Evolutionary conservation across 1,140 invertebrate species (phyloP).

Genomic region (Capitella teleta): DNA sequence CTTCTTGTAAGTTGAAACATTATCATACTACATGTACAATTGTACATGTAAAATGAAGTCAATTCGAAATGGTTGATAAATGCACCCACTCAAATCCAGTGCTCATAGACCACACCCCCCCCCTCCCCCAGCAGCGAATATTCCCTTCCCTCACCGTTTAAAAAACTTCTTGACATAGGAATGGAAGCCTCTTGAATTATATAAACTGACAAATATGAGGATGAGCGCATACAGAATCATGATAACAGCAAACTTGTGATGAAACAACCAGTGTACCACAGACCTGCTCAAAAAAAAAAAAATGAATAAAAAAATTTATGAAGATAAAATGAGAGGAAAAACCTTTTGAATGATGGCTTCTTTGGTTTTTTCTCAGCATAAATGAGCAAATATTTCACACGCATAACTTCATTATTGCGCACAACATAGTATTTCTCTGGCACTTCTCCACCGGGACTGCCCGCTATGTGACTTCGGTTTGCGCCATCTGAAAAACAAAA

Average conservation of each 20-base stretch:
- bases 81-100: too few relatives aligned
- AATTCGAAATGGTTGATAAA: too few relatives aligned
- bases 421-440: slow-evolving; percentile 64
- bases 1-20: too few relatives aligned
- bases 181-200: slow-evolving; percentile 5
- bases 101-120: too few relatives aligned
- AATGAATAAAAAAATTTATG: background rate
- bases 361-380: slow-evolving; percentile 46
- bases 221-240: slow-evolving; percentile 28
- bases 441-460: slow-evolving; percentile 47
- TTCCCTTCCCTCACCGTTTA: too few relatives aligned
- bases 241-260: slow-evolving; percentile 30
- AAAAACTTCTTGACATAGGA: slow-evolving; percentile 3
- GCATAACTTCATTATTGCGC: slow-evolving; percentile 61
- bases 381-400: slow-evolving; percentile 64
- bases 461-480: too few relatives aligned
- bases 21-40: too few relatives aligned
- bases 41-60: too few relatives aligned
- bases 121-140: too few relatives aligned
- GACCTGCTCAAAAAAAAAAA: background rate
- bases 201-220: slow-evolving; percentile 24
- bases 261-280: slow-evolving; percentile 18
- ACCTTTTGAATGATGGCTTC: background rate
- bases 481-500: too few relatives aligned
- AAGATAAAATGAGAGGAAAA: slow-evolving; percentile 1